Base-by-base conservation (phyloP, 2,888 invertebrate species). In the Pyrgus malvae region DNA sequence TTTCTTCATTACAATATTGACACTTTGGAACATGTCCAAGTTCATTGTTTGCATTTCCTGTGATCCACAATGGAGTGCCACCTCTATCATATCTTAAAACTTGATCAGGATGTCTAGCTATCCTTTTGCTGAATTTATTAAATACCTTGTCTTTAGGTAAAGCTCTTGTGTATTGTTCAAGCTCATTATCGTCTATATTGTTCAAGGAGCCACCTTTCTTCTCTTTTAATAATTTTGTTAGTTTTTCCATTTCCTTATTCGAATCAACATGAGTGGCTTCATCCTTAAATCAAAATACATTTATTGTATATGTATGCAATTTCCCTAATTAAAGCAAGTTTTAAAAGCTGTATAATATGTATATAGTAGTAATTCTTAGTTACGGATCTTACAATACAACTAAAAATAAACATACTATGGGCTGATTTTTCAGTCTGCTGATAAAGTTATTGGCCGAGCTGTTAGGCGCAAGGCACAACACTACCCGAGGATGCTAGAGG, bases 11-110 rank as follows among this genome's bases (percentile, higher is more conserved):
- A 81, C 99, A 99, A 59, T 92, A 80, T 61, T 91, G 87, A 75
- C 97, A 97, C 16, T 91, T 88, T 16, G 97, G 96, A 63, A 98
- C 85, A 48, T 91, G 71, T 1, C 71, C 67, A 17, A 91, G 75
- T 61, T 78, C 69, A 31, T 92, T 68, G 12, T 61, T 68, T 31
- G 66, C 91, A 55, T 91, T 83, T 41, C 90, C 85, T 17, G 98
- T 94, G 50, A 98, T 96, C 94, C 96, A 97, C n/a, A 99, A 83
- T 9, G 98, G 96, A 29, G 78, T 70, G 1, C 97, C 97, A 31
- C 93, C 94, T 69, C 94, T 92, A 35, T 95, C 92, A 79, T 98
- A 98, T 49, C 98, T 91, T 40, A 96, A 67, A 2, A 93, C 94
- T 91, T 99, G 98, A 35, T 96, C 94, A 1, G 97, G 96, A 71